These are phyloP conservation scores for Callitettix versicolor DNA, from an alignment of 1,140 invertebrate species.

Conservation along the genomic window DNA sequence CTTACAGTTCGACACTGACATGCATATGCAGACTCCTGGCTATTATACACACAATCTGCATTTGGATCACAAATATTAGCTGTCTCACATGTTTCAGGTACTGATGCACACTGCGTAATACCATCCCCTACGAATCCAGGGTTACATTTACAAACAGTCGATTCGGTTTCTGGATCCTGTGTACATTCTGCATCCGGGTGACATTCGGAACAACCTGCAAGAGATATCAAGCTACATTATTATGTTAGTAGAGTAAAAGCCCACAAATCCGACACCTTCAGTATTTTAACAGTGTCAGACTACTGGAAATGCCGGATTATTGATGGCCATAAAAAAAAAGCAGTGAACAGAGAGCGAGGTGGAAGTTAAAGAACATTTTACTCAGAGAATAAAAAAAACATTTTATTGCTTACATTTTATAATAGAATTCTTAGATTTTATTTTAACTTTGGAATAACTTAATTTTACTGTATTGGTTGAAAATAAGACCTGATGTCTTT, in stretches of 20 bases:
- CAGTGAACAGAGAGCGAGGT: no score
- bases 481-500: no score
- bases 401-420: no score
- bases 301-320: no score
- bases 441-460: no score
- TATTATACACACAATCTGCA: slow-evolving; percentile 67
- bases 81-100: slow-evolving; percentile 54
- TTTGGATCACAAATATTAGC: slow-evolving; percentile 72
- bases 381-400: no score
- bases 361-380: no score
- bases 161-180: neutral
- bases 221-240: neutral
- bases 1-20: slow-evolving; percentile 43
- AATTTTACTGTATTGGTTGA: no score
- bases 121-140: slow-evolving; percentile 70
- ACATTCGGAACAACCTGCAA: slow-evolving; percentile 22
- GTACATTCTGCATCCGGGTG: slow-evolving; percentile 23
- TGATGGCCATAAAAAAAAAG: slow-evolving; percentile 25
- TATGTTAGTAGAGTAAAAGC: neutral
- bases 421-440: no score
- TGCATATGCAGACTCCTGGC: slow-evolving; percentile 36
- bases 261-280: no score
- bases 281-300: no score
- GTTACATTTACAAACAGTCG: slow-evolving; percentile 64
- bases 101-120: slow-evolving; percentile 43